Evolutionary conservation across 2,113 vertebrate genomes (phyloP), one percentile per base, ranked within the genome.

Genomic region (Ascaphus truei): DNA sequence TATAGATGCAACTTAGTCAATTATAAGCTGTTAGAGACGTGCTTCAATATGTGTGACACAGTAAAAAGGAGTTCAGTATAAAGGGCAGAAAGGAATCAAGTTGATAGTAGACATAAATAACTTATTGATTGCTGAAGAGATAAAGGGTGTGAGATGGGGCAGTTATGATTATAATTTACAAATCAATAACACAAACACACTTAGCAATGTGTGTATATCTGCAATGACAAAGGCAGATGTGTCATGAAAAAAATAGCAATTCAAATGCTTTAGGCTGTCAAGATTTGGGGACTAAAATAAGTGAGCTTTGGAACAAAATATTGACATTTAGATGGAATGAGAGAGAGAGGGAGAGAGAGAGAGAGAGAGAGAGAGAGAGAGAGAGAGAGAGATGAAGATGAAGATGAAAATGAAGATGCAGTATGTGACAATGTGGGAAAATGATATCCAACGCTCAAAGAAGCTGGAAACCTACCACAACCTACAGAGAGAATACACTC

Each of bases 121-220:
- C 6, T 30, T 59, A 68, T 68, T 68, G 65, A 68, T 68, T 29
- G 10, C 55, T 50, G 39, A n/a, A n/a, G n/a, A 22, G 30, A 59
- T 50, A 26, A 47, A 68, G 39, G 53, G n/a, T 47, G 53, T 13
- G 30, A 18, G 55, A 45, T 34, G 29, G 52, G 41, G 29, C 30
- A 59, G 65, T 68, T 68, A 58, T 68, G 65, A 37, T 53, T 26
- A 68, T 59, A 58, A 68, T 59, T 50, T 59, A 68, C 65, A 36
- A 36, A 59, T 68, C 65, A 48, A 68, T 68, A 68, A 2, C 29
- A 16, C 29, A 25, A 39, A 56, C 48, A 41, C 55, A 58, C 41
- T 59, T 37, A 59, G 65, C 53, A 68, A 27, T 57, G 36, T 56
- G 63, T 23, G 7, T 12, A 12, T n/a, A n/a, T n/a, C n/a, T n/a